Evolutionary conservation across 2,888 invertebrate genomes (phyloP).

Genomic region (Pheosia gnoma): DNA sequence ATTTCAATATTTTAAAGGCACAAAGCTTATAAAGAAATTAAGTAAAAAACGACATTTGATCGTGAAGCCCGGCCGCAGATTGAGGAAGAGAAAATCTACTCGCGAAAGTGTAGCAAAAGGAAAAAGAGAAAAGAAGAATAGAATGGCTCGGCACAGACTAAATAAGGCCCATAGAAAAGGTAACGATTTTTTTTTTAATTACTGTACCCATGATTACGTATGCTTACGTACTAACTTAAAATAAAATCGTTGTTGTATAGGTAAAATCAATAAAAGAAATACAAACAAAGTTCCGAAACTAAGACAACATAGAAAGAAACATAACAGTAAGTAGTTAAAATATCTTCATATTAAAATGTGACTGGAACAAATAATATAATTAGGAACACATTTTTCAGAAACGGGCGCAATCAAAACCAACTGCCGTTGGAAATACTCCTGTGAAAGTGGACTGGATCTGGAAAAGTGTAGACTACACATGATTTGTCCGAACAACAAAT

Average conservation of each 20-base stretch:
- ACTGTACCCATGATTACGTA: neutral
- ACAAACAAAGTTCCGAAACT: slow-evolving; percentile 2
- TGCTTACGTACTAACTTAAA: no score
- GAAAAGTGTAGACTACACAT: slow-evolving; percentile 54
- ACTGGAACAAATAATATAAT: neutral
- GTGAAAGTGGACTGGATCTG: slow-evolving; percentile 41
- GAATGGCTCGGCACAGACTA: slow-evolving; percentile 9
- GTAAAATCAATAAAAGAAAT: slow-evolving; percentile 2
- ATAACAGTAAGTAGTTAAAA: slow-evolving; percentile 2
- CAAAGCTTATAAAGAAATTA: slow-evolving; percentile 42
- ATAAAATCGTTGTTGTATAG: neutral
- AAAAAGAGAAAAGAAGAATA: slow-evolving; percentile 10
- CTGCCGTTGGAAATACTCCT: slow-evolving; percentile 63
- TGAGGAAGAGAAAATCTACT: slow-evolving; percentile 2
- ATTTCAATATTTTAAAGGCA: slow-evolving; percentile 23
- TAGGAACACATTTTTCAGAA: neutral
- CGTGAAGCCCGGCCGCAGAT: slow-evolving; percentile 28
- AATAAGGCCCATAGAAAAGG: slow-evolving; percentile 6
- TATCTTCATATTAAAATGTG: neutral
- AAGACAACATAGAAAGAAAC: neutral
- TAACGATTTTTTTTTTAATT: neutral
- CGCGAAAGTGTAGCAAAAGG: neutral
- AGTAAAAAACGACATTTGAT: slow-evolving; percentile 47
- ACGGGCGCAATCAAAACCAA: slow-evolving; percentile 15
- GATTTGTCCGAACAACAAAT: slow-evolving; percentile 33